Percentiles rank a stretch among this genome's conserved stretches.
These are phyloP conservation scores for Elaphurus davidianus DNA, from an alignment of 2,113 vertebrate genomes.

Conservation along the genomic window DNA sequence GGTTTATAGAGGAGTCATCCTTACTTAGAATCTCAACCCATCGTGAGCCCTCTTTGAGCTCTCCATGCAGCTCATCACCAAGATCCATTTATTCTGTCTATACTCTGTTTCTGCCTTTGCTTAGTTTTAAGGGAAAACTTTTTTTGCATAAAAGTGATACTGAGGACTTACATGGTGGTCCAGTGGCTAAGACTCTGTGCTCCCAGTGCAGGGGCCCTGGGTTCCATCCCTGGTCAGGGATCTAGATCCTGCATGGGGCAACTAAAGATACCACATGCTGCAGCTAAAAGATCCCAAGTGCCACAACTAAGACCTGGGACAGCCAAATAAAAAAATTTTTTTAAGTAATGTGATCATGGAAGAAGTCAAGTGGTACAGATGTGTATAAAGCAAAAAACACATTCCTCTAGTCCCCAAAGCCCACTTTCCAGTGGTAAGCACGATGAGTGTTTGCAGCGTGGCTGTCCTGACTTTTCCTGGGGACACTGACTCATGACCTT, in stretches of 20 bases:
- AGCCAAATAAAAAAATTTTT: background rate
- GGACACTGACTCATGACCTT: background rate
- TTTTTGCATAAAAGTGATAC: background rate
- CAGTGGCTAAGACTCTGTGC: background rate
- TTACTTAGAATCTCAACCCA: background rate
- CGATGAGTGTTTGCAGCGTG: background rate
- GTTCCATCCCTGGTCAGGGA: background rate
- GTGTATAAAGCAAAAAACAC: background rate
- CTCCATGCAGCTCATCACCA: background rate
- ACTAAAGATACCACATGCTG: background rate
- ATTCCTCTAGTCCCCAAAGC: background rate
- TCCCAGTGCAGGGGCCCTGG: background rate
- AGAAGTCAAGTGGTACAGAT: background rate
- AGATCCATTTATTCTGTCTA: background rate
- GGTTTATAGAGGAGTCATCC: background rate
- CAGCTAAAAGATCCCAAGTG: background rate
- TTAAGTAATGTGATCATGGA: background rate
- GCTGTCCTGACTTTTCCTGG: background rate
- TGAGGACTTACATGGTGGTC: background rate
- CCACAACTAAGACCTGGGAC: background rate
- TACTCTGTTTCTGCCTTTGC: background rate
- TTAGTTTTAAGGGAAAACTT: background rate
- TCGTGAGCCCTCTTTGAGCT: background rate
- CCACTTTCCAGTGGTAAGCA: background rate
- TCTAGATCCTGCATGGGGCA: background rate